A percentile compares a stretch with the other conserved stretches of the same genome.
Evolutionary conservation across 2,797 vertebrate species (phyloP).

Genomic region (Liasis olivaceus): DNA sequence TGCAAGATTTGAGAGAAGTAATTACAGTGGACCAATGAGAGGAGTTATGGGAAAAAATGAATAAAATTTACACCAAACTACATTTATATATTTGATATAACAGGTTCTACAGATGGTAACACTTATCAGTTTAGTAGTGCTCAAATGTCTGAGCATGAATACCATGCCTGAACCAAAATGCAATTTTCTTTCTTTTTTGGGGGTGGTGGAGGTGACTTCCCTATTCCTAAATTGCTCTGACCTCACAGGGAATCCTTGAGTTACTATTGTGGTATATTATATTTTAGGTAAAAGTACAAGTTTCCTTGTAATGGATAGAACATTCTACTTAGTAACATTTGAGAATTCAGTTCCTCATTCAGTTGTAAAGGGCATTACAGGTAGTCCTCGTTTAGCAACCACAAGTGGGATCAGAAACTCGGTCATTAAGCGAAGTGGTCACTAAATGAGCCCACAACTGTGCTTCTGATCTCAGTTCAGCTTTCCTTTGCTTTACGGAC

Average conservation of each 20-base stretch:
- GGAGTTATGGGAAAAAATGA: neutral
- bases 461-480: neutral
- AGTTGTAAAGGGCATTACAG: neutral
- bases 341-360: no score
- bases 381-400: neutral
- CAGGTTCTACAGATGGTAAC: neutral
- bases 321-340: neutral
- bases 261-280: neutral
- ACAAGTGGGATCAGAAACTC: neutral
- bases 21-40: neutral
- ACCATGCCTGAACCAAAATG: neutral
- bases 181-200: neutral
- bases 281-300: neutral
- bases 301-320: neutral
- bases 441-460: neutral
- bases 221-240: neutral
- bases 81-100: neutral
- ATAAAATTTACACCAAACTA: neutral
- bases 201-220: neutral
- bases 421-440: neutral
- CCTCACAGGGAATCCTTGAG: neutral
- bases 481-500: neutral
- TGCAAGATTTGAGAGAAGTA: neutral
- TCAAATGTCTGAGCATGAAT: neutral
- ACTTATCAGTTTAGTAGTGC: neutral